phyloP scores from a whole-genome alignment of 2,797 vertebrate genomes.

The Sebastes oblongus region DNA sequence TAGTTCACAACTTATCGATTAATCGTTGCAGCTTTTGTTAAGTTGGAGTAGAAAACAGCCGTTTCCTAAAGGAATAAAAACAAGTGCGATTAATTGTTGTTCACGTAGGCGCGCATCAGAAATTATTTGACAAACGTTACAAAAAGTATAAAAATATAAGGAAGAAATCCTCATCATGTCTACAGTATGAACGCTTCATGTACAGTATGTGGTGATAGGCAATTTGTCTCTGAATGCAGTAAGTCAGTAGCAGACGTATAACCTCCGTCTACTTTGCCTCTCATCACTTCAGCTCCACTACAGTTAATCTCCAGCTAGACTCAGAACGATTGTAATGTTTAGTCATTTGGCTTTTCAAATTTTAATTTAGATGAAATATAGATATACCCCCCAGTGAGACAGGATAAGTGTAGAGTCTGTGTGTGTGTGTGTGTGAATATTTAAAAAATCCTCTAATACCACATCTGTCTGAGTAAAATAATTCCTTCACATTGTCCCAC shows the following conservation, averaged over 20 bases:
- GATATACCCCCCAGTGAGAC: constrained; percentile 43
- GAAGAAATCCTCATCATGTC: not conserved
- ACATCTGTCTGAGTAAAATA: constrained; percentile 34
- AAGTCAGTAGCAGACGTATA: not conserved
- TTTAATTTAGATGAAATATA: constrained; percentile 76
- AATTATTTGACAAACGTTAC: not conserved
- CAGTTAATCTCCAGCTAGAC: constrained; percentile 9
- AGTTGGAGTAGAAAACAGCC: not conserved
- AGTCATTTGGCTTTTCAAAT: constrained; percentile 64
- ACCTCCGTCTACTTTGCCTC: not conserved
- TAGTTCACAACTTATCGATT: no score
- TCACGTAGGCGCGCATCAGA: not conserved
- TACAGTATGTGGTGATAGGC: not conserved
- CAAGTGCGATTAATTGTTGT: not conserved
- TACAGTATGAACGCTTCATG: not conserved
- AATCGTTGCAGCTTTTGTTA: no score
- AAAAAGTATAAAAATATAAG: not conserved
- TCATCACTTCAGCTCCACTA: not conserved
- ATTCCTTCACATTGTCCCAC: constrained; percentile 31
- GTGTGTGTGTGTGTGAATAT: not conserved
- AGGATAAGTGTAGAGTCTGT: not conserved
- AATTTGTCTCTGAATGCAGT: not conserved
- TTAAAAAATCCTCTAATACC: constrained; percentile 20
- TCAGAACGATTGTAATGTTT: constrained; percentile 15
- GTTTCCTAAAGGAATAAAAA: not conserved